Percentiles rank a stretch among this genome's conserved stretches.
Conservation (phyloP, 2,113 vertebrate species). For the Saguinus imperator region DNA sequence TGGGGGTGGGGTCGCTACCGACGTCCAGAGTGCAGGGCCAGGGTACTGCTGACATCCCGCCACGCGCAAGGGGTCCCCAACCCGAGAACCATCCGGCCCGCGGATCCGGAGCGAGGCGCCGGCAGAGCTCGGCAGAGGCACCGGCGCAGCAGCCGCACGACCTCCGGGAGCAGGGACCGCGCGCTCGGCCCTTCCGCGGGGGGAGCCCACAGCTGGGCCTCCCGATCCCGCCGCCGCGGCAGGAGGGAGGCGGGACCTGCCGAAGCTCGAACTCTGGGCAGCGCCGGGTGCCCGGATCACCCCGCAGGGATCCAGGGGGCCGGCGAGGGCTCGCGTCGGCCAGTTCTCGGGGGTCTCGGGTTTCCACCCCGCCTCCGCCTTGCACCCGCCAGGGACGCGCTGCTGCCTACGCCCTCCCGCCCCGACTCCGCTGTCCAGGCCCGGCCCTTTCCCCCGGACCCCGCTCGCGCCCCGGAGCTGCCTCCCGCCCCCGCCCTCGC, state of each 20-base stretch:
- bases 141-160: not conserved
- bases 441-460: not conserved
- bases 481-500: too few relatives aligned
- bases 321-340: too few relatives aligned
- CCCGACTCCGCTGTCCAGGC: not conserved
- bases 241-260: rapidly evolving
- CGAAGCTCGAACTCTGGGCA: not conserved
- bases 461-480: rapidly evolving
- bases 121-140: not conserved
- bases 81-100: not conserved
- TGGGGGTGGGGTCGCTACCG: not conserved
- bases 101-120: too few relatives aligned
- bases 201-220: not conserved
- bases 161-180: not conserved
- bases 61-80: rapidly evolving
- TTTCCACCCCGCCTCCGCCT: not conserved
- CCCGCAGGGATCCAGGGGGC: not conserved
- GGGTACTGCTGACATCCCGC: not conserved
- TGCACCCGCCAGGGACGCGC: not conserved
- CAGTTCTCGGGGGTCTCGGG: not conserved
- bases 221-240: not conserved
- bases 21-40: too few relatives aligned
- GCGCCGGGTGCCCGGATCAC: not conserved
- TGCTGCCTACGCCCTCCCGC: not conserved
- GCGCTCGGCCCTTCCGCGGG: not conserved